Evolutionary conservation across 2,888 invertebrate genomes (phyloP).

Genomic region (Molorchus minor): DNA sequence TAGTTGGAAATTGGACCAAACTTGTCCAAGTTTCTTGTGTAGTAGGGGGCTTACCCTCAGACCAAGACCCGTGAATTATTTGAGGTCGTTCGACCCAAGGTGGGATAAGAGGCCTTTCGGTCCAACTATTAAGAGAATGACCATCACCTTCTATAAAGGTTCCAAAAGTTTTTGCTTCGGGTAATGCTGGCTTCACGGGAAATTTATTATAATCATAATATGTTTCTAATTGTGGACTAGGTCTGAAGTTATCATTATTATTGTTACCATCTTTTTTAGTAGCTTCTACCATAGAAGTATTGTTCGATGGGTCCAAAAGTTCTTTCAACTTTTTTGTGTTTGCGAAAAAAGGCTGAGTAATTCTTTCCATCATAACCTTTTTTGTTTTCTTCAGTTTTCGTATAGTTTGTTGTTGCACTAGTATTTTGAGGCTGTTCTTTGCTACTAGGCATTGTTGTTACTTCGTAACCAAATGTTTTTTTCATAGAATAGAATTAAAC

Average conservation of each 20-base stretch:
- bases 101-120: slow-evolving; percentile 2
- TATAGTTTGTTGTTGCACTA: slow-evolving; percentile 6
- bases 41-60: background rate
- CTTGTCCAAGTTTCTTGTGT: slow-evolving; percentile 15
- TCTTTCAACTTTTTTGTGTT: slow-evolving; percentile 38
- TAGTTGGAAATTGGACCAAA: slow-evolving; percentile 23
- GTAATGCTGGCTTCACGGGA: slow-evolving; percentile 49
- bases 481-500: slow-evolving; percentile 23
- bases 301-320: slow-evolving; percentile 20
- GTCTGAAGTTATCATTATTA: slow-evolving; percentile 59
- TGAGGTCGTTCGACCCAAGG: slow-evolving; percentile 22
- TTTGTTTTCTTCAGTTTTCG: slow-evolving; percentile 6
- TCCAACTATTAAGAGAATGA: background rate
- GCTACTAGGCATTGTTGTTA: slow-evolving; percentile 8
- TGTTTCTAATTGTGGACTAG: slow-evolving; percentile 65
- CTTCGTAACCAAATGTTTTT: slow-evolving; percentile 11
- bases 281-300: slow-evolving; percentile 2
- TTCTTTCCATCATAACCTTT: slow-evolving; percentile 29
- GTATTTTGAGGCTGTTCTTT: slow-evolving; percentile 5
- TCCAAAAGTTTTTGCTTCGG: slow-evolving; percentile 26
- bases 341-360: slow-evolving; percentile 40
- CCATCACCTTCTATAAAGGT: background rate
- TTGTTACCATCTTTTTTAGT: slow-evolving; percentile 10
- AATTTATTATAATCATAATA: slow-evolving; percentile 64
- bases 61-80: background rate